A percentile compares a stretch with the other conserved stretches of the same genome.
Evolutionary conservation across 2,888 invertebrate species (phyloP).

Genomic region (Coleophora flavipennella): DNA sequence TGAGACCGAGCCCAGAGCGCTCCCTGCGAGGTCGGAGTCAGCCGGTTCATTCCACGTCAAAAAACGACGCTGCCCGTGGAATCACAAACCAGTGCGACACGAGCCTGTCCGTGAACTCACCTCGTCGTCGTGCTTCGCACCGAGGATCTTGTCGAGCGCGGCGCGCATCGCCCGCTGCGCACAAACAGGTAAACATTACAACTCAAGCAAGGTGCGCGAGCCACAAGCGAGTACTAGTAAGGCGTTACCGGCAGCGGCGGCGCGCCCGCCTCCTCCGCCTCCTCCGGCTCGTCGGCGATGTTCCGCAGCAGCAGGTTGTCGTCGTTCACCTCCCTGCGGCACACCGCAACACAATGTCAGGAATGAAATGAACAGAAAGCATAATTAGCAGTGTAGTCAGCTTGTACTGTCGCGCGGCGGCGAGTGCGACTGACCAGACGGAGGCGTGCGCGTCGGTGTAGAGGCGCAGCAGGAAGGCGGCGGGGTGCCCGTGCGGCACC

Average conservation of each 20-base stretch:
- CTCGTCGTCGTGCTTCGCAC: not conserved
- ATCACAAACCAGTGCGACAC: not conserved
- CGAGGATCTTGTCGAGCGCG: not conserved
- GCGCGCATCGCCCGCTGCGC: not conserved
- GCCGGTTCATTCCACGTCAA: not conserved
- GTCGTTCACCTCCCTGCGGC: conserved; percentile 80
- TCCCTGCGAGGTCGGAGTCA: too few species aligned
- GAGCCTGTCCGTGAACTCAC: not conserved
- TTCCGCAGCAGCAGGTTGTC: conserved; percentile 80
- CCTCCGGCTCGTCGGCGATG: conserved; percentile 72
- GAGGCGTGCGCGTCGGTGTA: conserved; percentile 81
- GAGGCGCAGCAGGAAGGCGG: conserved; percentile 79
- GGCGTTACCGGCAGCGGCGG: not conserved
- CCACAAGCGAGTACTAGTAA: not conserved
- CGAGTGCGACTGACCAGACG: conserved; percentile 71
- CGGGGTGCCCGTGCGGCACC: conserved; percentile 81
- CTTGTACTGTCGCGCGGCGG: not conserved
- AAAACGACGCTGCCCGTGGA: not conserved
- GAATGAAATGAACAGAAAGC: not conserved
- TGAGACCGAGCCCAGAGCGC: too few species aligned
- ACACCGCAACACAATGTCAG: not conserved
- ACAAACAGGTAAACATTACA: too few species aligned
- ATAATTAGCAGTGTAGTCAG: not conserved
- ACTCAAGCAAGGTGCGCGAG: not conserved
- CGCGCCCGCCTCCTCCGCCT: conserved; percentile 48